Evolutionary conservation across 2,113 vertebrate genomes (phyloP).

Genomic region (Leptobrachium leishanense): DNA sequence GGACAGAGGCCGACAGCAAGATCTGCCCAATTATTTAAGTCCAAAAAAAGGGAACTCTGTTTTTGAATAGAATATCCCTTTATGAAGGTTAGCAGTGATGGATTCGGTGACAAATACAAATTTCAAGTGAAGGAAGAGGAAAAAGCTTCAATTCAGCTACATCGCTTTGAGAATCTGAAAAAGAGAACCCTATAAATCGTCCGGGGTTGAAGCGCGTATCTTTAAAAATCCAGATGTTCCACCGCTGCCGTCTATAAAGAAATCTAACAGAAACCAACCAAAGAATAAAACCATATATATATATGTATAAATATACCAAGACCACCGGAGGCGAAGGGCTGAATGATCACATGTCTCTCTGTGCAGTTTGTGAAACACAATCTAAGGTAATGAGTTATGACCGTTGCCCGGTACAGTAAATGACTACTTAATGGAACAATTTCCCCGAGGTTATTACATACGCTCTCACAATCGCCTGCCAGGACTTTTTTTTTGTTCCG

Average conservation of each 20-base stretch:
- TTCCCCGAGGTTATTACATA: not conserved
- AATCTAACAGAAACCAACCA: slow-evolving; percentile 19
- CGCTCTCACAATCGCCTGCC: no score
- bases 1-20: no score
- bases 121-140: no score
- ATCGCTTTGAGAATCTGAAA: not conserved
- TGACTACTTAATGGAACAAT: slow-evolving; percentile 17
- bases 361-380: slow-evolving; percentile 5
- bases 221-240: slow-evolving; percentile 31
- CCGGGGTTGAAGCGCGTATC: slow-evolving; percentile 21
- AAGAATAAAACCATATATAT: no score
- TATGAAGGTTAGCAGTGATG: no score
- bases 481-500: no score
- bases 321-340: slow-evolving; percentile 30
- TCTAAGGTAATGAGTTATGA: slow-evolving; percentile 21
- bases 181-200: slow-evolving; percentile 24
- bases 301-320: not conserved
- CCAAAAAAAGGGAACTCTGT: no score
- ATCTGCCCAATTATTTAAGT: no score
- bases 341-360: not conserved
- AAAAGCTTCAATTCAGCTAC: not conserved
- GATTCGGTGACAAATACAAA: no score
- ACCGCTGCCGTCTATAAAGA: slow-evolving; percentile 11
- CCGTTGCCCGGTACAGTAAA: not conserved
- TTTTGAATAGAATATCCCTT: no score